Percentiles rank a stretch among this genome's conserved stretches.
Evolutionary conservation across 2,888 invertebrate species (phyloP).

Genomic region (Cryptosula pallasiana): DNA sequence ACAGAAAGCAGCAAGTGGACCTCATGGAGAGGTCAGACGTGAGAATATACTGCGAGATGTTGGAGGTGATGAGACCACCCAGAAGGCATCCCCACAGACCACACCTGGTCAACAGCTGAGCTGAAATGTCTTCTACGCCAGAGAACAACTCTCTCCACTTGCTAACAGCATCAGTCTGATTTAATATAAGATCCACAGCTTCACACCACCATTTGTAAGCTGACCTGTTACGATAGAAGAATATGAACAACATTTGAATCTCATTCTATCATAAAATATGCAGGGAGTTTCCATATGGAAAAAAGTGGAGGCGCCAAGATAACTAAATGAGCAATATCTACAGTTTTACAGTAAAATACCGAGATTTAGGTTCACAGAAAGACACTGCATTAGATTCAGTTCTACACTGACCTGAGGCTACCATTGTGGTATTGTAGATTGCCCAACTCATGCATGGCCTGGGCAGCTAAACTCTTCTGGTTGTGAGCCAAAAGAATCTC

Average conservation of each 20-base stretch:
- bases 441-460: constrained; percentile 50
- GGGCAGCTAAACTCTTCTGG: constrained; percentile 45
- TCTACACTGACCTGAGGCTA: constrained; percentile 46
- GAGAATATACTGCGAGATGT: constrained; percentile 52
- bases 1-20: constrained; percentile 49
- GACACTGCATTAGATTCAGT: too few species aligned
- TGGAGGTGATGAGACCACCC: constrained; percentile 46
- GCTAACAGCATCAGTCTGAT: constrained; percentile 39
- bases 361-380: too few species aligned
- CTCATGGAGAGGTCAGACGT: constrained; percentile 46
- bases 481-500: constrained; percentile 46
- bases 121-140: constrained; percentile 35
- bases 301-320: too few species aligned
- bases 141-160: constrained; percentile 38
- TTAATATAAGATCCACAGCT: constrained; percentile 44
- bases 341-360: too few species aligned
- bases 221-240: constrained; percentile 36
- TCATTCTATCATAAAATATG: too few species aligned
- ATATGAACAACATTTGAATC: too few species aligned
- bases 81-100: constrained; percentile 53
- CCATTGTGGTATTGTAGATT: constrained; percentile 46
- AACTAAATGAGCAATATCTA: too few species aligned
- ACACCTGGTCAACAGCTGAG: constrained; percentile 41
- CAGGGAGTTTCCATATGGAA: too few species aligned
- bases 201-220: constrained; percentile 50